Base-by-base conservation (phyloP, 2,113 vertebrate species). In the Oreochromis tanganicae region DNA sequence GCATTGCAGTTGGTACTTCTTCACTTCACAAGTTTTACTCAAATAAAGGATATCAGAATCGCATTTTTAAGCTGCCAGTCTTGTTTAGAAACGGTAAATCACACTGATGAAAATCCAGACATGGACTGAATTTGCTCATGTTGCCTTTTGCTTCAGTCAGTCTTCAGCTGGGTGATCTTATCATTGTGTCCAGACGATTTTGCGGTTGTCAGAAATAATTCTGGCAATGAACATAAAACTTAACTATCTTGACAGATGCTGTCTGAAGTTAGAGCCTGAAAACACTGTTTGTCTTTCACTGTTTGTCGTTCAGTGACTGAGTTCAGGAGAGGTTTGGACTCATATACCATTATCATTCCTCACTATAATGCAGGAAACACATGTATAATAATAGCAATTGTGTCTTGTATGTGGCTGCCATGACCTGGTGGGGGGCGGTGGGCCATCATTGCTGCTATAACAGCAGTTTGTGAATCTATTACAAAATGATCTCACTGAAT, bases 121-220 rank as follows among this genome's bases (percentile, higher is more conserved):
- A 46, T 0, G 66, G 19, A 56, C 24, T 82, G 9, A 32, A 24
- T 21, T 4, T 17, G 19, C 32, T 73, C 41, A 5, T 7, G 63
- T n/a, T 50, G 73, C 59, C 32, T 52, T 85, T 50, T 14, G 73
- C 32, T 43, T 89, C 81, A 36, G 56, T 24, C 79, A 32, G 54
- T 38, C 54, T 55, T 16, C 46, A 27, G 57, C 13, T 17, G 2
- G n/a, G 27, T 68, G 78, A 84, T 82, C 41, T 48, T 34, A 81
- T 85, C 81, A 54, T 16, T 16, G 36, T 17, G 27, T 85, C 27
- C 50, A 19, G 81, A 13, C 21, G 57, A 86, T 88, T 89, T 88
- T 66, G 46, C 56, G 82, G 68, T 14, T 86, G 84, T 87, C 89
- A 87, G 68, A 63, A 80, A 87, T 80, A 7, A 81, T 87, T 91